Evolutionary conservation across 2,113 vertebrate genomes (phyloP).

Genomic region (Morone saxatilis): DNA sequence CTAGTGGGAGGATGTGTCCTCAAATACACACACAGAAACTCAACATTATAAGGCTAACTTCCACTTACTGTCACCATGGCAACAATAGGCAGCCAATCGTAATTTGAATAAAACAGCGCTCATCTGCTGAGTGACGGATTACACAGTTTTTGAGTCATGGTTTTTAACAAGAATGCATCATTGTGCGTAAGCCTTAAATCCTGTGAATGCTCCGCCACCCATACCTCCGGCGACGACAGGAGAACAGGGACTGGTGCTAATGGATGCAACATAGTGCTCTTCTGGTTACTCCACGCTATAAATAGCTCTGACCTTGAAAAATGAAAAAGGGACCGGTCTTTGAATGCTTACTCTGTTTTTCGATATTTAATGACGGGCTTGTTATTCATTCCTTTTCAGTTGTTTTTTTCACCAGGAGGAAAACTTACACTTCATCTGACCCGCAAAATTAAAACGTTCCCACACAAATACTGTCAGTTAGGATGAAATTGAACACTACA

Average conservation of each 20-base stretch:
- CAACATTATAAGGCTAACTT: slow-evolving; percentile 60
- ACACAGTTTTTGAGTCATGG: slow-evolving; percentile 55
- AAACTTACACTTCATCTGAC: not conserved
- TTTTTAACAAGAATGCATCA: slow-evolving; percentile 28
- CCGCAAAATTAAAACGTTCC: not conserved
- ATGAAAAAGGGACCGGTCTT: not conserved
- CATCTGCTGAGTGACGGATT: slow-evolving; percentile 58
- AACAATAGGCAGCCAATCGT: slow-evolving; percentile 58
- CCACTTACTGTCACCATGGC: slow-evolving; percentile 71
- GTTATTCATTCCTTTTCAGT: not conserved
- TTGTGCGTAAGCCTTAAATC: slow-evolving; percentile 23
- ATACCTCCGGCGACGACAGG: not conserved
- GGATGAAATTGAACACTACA: not conserved
- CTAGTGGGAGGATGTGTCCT: slow-evolving; percentile 37
- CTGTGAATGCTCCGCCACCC: slow-evolving; percentile 5
- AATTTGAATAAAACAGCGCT: slow-evolving; percentile 26
- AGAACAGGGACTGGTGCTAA: slow-evolving; percentile 16
- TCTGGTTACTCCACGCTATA: slow-evolving; percentile 39
- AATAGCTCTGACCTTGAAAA: slow-evolving; percentile 64
- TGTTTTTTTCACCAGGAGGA: not conserved
- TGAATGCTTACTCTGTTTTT: slow-evolving; percentile 35
- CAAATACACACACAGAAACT: slow-evolving; percentile 37
- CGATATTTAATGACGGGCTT: slow-evolving; percentile 31
- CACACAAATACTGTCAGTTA: not conserved
- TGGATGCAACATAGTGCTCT: slow-evolving; percentile 24